These are phyloP conservation scores for Microctonus brassicae DNA, from an alignment of 2,888 invertebrate genomes.

Conservation along the genomic window DNA sequence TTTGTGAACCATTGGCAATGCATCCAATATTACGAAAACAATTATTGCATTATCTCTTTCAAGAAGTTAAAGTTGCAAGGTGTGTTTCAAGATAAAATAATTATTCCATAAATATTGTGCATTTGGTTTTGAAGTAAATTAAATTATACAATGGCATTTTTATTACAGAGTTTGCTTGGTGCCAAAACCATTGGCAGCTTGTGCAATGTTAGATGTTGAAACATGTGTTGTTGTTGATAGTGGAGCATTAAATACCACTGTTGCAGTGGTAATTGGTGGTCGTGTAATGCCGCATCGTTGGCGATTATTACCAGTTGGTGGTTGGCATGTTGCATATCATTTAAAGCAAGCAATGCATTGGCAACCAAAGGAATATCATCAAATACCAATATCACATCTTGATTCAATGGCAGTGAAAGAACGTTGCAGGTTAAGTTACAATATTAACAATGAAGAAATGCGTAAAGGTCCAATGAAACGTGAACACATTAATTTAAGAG, in stretches of 20 bases:
- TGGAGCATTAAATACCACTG: constrained; percentile 69
- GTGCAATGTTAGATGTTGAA: constrained; percentile 66
- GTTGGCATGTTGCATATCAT: constrained; percentile 68
- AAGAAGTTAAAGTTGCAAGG: constrained; percentile 68
- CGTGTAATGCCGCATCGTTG: constrained; percentile 65
- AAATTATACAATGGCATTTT: not conserved
- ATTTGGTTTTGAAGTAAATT: not conserved
- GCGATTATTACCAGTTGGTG: constrained; percentile 67
- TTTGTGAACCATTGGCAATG: constrained; percentile 68
- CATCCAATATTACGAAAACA: constrained; percentile 65
- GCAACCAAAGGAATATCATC: constrained; percentile 66
- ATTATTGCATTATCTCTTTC: constrained; percentile 67
- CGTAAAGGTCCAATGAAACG: constrained; percentile 51
- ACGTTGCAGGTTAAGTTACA: constrained; percentile 66
- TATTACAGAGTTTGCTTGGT: constrained; percentile 65
- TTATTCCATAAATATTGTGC: not conserved
- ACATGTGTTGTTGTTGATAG: constrained; percentile 70
- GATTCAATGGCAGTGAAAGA: constrained; percentile 68
- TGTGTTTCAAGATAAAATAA: constrained; percentile 41
- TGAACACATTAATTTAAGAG: constrained; percentile 63
- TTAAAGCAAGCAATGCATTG: constrained; percentile 67
- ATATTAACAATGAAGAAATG: constrained; percentile 64
- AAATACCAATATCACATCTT: constrained; percentile 67
- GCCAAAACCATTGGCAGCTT: constrained; percentile 68
- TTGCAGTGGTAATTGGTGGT: constrained; percentile 68